A percentile compares a stretch with the other conserved stretches of the same genome.
These are phyloP conservation scores for Scolopax rusticola DNA, from an alignment of 2,797 vertebrate species.

Conservation along the genomic window DNA sequence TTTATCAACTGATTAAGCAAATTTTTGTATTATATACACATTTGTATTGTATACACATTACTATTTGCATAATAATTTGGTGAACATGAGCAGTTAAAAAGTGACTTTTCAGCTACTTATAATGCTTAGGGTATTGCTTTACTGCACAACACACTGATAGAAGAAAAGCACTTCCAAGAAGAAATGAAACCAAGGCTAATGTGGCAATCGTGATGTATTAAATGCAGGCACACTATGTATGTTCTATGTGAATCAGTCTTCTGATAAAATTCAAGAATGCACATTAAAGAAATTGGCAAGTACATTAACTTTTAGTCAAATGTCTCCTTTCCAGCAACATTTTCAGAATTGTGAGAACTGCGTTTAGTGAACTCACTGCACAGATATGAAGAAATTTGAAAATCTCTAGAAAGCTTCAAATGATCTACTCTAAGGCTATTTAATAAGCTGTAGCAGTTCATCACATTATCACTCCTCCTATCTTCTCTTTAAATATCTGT, in stretches of 20 bases:
- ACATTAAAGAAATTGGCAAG: conserved; percentile 78
- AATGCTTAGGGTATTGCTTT: conserved; percentile 45
- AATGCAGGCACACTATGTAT: conserved; percentile 68
- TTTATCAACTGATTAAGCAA: background rate
- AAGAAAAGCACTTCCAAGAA: conserved; percentile 58
- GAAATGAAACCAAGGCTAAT: conserved; percentile 71
- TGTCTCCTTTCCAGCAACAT: conserved; percentile 64
- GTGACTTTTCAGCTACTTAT: conserved; percentile 4
- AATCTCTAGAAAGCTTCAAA: conserved; percentile 16
- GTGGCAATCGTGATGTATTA: conserved; percentile 61
- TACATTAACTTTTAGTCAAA: conserved; percentile 73
- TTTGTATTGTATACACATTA: background rate
- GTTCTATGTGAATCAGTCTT: conserved; percentile 73
- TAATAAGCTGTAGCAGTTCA: background rate
- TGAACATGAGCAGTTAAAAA: conserved; percentile 28
- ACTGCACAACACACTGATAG: conserved; percentile 12
- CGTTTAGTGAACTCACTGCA: conserved; percentile 46
- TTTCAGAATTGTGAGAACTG: conserved; percentile 63
- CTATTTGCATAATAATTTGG: background rate
- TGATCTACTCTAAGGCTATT: conserved; percentile 29
- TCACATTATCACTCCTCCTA: background rate
- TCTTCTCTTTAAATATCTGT: background rate
- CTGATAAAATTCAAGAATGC: conserved; percentile 76
- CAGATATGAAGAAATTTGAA: conserved; percentile 25
- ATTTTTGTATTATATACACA: background rate